A percentile compares a stretch with the other conserved stretches of the same genome.
These are phyloP conservation scores for Ammodytes dubius DNA, from an alignment of 2,113 vertebrate species.

Conservation along the genomic window DNA sequence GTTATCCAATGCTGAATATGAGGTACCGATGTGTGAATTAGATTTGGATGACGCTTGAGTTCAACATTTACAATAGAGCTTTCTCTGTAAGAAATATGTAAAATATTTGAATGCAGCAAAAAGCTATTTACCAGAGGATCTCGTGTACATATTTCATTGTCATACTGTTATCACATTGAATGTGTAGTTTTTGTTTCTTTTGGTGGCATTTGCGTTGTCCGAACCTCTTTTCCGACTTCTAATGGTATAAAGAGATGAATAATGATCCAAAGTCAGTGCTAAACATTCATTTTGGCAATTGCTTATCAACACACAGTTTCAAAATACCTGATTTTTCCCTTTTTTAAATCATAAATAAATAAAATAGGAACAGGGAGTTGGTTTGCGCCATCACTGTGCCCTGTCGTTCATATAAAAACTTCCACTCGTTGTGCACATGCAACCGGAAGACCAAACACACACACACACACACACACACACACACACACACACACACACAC, in stretches of 20 bases:
- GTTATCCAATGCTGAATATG: conserved; percentile 24
- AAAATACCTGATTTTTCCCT: conserved; percentile 41
- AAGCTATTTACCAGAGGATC: neutral
- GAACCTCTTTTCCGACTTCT: neutral
- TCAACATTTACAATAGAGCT: conserved; percentile 49
- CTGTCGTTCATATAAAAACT: conserved; percentile 2
- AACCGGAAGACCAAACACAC: conserved; percentile 35
- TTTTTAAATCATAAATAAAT: conserved; percentile 69
- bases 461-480: conserved; percentile 22
- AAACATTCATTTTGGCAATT: conserved; percentile 71
- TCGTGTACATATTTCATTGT: neutral
- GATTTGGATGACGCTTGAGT: conserved; percentile 53
- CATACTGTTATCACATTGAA: neutral
- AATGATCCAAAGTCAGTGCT: conserved; percentile 7
- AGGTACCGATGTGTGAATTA: conserved; percentile 56
- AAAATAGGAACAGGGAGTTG: conserved; percentile 45
- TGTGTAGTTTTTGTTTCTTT: conserved; percentile 4
- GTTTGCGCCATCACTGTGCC: conserved; percentile 40
- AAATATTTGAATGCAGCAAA: neutral
- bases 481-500: no score
- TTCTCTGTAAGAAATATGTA: neutral
- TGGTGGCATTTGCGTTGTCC: neutral
- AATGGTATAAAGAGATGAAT: neutral
- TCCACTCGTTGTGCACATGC: conserved; percentile 11
- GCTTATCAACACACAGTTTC: conserved; percentile 40